Percentiles rank a stretch among this genome's conserved stretches.
phyloP scores from a whole-genome alignment of 2,888 invertebrate species.

The Tryphoninae sp. region DNA sequence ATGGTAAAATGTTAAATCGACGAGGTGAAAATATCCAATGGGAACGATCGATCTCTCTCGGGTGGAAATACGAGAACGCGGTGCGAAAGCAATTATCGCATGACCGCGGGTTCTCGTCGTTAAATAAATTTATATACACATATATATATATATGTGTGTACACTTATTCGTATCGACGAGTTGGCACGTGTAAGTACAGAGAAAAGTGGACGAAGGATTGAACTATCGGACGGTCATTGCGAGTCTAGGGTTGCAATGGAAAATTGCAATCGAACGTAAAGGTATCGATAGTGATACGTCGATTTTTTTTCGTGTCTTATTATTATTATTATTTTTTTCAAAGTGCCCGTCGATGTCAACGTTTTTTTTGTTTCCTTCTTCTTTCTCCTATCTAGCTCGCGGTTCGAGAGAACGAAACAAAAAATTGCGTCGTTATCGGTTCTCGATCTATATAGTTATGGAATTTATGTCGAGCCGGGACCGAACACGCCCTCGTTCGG shows the following conservation, averaged over 20 bases:
- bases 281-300: no score
- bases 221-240: no score
- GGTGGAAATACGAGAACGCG: conserved; percentile 22
- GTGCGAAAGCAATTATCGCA: conserved; percentile 63
- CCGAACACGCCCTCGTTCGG: conserved; percentile 61
- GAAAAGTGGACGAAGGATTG: no score
- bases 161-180: neutral
- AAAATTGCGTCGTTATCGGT: conserved; percentile 25
- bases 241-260: no score
- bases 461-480: conserved; percentile 72
- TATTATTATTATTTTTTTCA: neutral
- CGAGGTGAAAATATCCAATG: conserved; percentile 45
- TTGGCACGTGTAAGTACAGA: no score
- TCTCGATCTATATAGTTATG: conserved; percentile 71
- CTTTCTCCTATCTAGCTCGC: no score
- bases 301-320: no score
- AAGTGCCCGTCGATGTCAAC: conserved; percentile 4
- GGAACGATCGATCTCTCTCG: conserved; percentile 44
- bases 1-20: conserved; percentile 33
- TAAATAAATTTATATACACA: neutral
- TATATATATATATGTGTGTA: neutral
- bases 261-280: no score
- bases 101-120: conserved; percentile 52
- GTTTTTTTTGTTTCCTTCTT: neutral
- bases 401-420: neutral